Base-by-base conservation (phyloP, 2,888 invertebrate genomes). In the Cataglyphis cursor region DNA sequence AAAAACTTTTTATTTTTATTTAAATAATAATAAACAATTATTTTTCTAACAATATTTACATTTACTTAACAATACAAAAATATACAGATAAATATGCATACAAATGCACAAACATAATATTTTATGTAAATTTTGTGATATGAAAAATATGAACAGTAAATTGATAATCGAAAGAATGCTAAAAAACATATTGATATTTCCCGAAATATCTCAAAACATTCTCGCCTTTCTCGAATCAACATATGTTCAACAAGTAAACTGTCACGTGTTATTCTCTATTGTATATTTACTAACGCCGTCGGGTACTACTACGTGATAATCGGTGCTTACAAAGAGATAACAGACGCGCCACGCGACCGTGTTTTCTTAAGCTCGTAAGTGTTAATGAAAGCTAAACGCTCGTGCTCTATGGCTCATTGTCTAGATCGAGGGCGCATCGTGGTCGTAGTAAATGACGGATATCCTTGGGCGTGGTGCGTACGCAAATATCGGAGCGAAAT, bases 401-500 rank as follows among this genome's bases (percentile, higher is more conserved):
- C 44, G 59, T 61, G 15, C 44, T 80, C 59, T 80, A 35, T 59
- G 44, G 44, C 44, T 35, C 44, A 72, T 80, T 80, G 78, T 80
- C 31, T 31, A 24, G 35, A 80, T 80, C 59, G 35, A 35, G 12
- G 21, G 31, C 57, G 57, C 70, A 12, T 66, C 54, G 66, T n/a
- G 24, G 31, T 44, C 68, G 54, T 15, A 31, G 31, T 57, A 44
- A 59, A 44, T 72, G 72, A 78, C 41, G 21, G 57, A 78, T 18
- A 70, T 78, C 70, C 57, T 78, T 41, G 57, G 44, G 31, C 72
- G 21, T 59, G 41, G 18, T 44, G 41, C 41, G 21, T 68, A 31
- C 73, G 81, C 75, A 82, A 76, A 89, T 85, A 80, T 81, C 85
- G 31, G 21, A 21, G 72, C 68, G 61, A 74, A 81, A 87, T 85